Evolutionary conservation across 2,113 vertebrate species (phyloP), one percentile per base, ranked within the genome.

Genomic region (Pimephales promelas): DNA sequence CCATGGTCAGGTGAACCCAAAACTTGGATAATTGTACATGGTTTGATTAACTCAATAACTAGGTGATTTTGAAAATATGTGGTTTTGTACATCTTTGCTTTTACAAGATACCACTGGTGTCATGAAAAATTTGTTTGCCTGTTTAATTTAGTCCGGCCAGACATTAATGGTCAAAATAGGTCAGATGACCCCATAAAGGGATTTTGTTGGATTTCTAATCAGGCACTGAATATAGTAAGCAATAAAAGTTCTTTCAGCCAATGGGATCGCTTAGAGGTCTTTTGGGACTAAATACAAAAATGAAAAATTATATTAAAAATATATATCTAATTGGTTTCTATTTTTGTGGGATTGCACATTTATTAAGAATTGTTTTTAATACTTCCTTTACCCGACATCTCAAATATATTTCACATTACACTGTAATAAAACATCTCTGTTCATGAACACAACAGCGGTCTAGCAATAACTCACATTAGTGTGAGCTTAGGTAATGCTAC

Each of bases 401-500:
- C 0, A 28, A 20, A 78, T 10, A 40, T 26, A 28, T 61, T 28
- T 8, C 13, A 61, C 36, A 61, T 61, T 28, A 45, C 18, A 18
- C 36, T 10, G n/a, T 43, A 61, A 43, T 43, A 43, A 43, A 43
- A 36, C 9, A 31, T 36, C 1, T 10, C 10, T 59, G 34, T 59
- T 34, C 47, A 76, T 56, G 9, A 70, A 40, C 34, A 76, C 28
- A 52, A n/a, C 47, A 54, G 28, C 28, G 0, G 73, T 11, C 73
- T 76, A 61, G 36, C 40, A 61, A 26, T 61, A 62, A 62, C n/a
- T 45, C 13, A 45, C 76, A 77, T 59, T 59, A 57, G 34, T 77
- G 54, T 59, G 74, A 77, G 54, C 74, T 57, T 20, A 62, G 56
- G n/a, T 79, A 59, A 79, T 62, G 45, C 34, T 26, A 22, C 36